Percentiles rank a stretch among this genome's conserved stretches.
These are phyloP conservation scores for Spinus olivaceus DNA, from an alignment of 2,797 vertebrate genomes.

Conservation along the genomic window DNA sequence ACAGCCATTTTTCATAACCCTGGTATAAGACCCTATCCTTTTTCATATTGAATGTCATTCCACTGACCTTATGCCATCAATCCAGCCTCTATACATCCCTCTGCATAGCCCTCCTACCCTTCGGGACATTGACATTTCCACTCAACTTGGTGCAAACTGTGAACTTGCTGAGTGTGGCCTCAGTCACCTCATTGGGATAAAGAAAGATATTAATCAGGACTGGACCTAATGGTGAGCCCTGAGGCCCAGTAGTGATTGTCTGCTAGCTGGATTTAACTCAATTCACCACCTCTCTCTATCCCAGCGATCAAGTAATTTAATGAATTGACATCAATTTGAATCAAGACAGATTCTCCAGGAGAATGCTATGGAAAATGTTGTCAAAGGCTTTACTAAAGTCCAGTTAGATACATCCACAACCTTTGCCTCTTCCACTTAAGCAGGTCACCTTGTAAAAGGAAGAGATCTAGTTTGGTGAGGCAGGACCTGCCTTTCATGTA, in stretches of 20 bases:
- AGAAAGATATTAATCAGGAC: neutral
- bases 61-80: accelerated
- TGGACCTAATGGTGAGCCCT: neutral
- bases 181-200: neutral
- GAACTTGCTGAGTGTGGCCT: accelerated
- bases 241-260: no score
- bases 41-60: neutral
- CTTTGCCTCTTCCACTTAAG: neutral
- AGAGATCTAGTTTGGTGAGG: neutral
- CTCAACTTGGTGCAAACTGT: accelerated
- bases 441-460: neutral
- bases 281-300: neutral
- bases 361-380: neutral
- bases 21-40: neutral
- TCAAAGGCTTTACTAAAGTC: neutral
- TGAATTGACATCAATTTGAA: neutral
- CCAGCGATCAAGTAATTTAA: neutral
- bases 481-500: neutral
- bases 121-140: accelerated
- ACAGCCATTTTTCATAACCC: accelerated
- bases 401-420: neutral
- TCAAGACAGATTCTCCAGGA: neutral
- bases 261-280: neutral
- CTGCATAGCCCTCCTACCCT: neutral
- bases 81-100: neutral